Percentiles rank a stretch among this genome's conserved stretches.
phyloP scores from a whole-genome alignment of 2,113 vertebrate species.

The Ammodramus savannarum region DNA sequence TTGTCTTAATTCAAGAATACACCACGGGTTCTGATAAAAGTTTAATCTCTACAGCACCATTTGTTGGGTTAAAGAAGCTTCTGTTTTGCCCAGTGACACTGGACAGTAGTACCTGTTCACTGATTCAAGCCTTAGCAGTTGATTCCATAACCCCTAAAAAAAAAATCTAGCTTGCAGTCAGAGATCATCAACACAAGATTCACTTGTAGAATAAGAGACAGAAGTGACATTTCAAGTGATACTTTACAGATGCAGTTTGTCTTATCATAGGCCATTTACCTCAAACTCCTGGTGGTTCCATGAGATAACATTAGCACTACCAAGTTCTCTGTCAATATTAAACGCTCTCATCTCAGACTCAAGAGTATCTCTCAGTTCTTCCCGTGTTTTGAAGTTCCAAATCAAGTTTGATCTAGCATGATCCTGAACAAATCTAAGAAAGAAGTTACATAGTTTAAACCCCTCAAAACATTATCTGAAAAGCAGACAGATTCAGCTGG shows the following conservation, averaged over 20 bases:
- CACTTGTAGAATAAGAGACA: not conserved
- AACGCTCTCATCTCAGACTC: constrained; percentile 97
- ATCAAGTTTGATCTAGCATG: constrained; percentile 94
- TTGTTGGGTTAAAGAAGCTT: not conserved
- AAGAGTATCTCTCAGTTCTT: constrained; percentile 93
- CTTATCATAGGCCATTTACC: constrained; percentile 65
- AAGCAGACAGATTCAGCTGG: not conserved
- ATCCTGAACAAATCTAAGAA: constrained; percentile 89
- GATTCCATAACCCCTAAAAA: not conserved
- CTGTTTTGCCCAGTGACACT: not conserved
- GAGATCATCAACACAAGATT: not conserved
- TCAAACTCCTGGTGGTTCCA: constrained; percentile 99
- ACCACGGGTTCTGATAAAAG: not conserved
- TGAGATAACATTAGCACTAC: constrained; percentile 89
- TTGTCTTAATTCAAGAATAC: not conserved
- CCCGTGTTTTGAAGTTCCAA: constrained; percentile 98
- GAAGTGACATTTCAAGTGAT: not conserved
- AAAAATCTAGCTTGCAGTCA: not conserved
- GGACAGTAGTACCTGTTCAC: not conserved
- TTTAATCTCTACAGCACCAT: not conserved
- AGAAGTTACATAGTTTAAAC: not conserved
- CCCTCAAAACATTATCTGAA: not conserved
- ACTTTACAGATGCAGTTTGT: not conserved
- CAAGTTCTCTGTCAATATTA: constrained; percentile 91
- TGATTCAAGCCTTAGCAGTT: not conserved